Evolutionary conservation across 2,888 invertebrate species (phyloP).

Genomic region (Megaustenia siamemsis): DNA sequence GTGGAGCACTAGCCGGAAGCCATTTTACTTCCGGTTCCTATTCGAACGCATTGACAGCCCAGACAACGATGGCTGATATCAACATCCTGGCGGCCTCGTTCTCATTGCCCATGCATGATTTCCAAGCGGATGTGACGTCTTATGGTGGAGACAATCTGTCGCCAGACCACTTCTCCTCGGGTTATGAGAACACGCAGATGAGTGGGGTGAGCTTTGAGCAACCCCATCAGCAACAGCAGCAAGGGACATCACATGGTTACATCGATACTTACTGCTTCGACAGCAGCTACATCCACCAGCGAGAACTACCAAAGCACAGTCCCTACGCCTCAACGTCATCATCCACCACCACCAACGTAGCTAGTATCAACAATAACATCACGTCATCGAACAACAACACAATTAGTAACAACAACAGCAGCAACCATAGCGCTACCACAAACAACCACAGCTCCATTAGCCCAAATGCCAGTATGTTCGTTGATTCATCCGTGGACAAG

Average conservation of each 20-base stretch:
- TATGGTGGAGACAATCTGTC: constrained; percentile 64
- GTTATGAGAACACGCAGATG: constrained; percentile 60
- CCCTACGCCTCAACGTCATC: constrained; percentile 20
- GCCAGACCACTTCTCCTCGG: constrained; percentile 61
- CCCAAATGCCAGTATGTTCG: constrained; percentile 58
- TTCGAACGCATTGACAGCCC: constrained; percentile 59
- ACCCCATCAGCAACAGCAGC: constrained; percentile 55
- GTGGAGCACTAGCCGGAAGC: constrained; percentile 59
- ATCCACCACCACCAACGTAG: constrained; percentile 12
- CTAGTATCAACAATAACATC: constrained; percentile 21
- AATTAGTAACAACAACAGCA: constrained; percentile 28
- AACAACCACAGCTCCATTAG: constrained; percentile 26
- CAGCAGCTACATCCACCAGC: constrained; percentile 68
- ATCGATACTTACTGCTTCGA: constrained; percentile 72
- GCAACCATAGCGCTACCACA: constrained; percentile 25
- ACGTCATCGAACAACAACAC: not conserved
- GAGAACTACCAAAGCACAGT: constrained; percentile 54
- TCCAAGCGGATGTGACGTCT: constrained; percentile 63
- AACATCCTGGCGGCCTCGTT: constrained; percentile 89
- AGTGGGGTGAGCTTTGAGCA: constrained; percentile 59
- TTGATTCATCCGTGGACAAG: constrained; percentile 56
- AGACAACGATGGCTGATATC: constrained; percentile 65
- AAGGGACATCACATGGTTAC: constrained; percentile 62
- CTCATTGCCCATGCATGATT: constrained; percentile 82
- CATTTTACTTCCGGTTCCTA: constrained; percentile 59